Evolutionary conservation across 64 coral and sea anemone genomes (phyloP).

Genomic region (Acropora tenuis): DNA sequence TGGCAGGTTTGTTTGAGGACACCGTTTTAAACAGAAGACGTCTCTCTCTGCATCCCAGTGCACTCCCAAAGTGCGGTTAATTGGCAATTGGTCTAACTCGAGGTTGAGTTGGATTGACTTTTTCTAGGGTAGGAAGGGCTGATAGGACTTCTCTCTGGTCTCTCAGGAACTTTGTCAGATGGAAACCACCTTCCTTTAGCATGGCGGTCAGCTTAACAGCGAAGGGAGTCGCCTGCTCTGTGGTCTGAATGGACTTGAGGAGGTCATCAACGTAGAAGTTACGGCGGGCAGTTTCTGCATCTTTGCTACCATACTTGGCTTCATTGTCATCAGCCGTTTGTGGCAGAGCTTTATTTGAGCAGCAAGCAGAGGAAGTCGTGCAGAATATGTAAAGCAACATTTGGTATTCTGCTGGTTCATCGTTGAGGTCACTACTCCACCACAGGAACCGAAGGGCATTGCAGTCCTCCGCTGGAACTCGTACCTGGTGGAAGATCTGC

Average conservation of each 20-base stretch:
- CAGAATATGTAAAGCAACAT: constrained; percentile 60
- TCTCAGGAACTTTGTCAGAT: constrained; percentile 18
- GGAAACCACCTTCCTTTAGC: constrained; percentile 6
- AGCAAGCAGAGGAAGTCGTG: constrained; percentile 44
- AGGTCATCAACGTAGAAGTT: too few species aligned
- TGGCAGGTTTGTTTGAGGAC: too few species aligned
- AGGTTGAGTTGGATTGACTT: neutral
- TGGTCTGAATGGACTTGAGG: too few species aligned
- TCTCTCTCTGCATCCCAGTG: constrained; percentile 49
- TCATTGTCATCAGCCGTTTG: constrained; percentile 43
- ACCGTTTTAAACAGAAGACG: constrained; percentile 22
- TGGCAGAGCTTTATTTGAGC: constrained; percentile 27
- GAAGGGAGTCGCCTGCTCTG: too few species aligned
- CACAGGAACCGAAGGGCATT: constrained; percentile 36
- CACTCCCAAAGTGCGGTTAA: constrained; percentile 32
- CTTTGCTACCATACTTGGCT: neutral
- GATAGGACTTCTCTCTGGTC: constrained; percentile 20
- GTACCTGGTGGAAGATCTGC: constrained; percentile 18
- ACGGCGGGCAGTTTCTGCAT: neutral
- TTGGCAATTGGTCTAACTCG: constrained; percentile 51
- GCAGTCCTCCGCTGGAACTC: constrained; percentile 1
- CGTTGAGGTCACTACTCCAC: neutral
- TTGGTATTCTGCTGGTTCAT: constrained; percentile 43
- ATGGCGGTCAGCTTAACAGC: neutral
- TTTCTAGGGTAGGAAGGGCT: constrained; percentile 17